A percentile compares a stretch with the other conserved stretches of the same genome.
Evolutionary conservation across 2,797 vertebrate species (phyloP).

Genomic region (Hozukius guyotensis): DNA sequence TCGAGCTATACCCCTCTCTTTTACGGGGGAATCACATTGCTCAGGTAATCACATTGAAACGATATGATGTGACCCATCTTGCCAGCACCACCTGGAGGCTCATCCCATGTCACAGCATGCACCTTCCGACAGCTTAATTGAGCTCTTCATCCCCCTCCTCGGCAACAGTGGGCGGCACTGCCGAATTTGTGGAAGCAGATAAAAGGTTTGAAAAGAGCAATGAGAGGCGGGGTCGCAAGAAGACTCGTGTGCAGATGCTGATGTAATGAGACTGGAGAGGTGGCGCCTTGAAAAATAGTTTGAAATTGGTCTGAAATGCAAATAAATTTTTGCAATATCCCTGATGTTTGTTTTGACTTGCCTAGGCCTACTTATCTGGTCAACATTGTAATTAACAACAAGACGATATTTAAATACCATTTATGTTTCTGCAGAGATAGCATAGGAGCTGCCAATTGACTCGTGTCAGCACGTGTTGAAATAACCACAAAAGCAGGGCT

Average conservation of each 20-base stretch:
- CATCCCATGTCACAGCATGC: conserved; percentile 61
- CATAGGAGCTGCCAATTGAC: background rate
- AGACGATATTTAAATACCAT: background rate
- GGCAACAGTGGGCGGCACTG: conserved; percentile 50
- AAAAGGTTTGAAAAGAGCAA: conserved; percentile 56
- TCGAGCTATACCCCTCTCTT: background rate
- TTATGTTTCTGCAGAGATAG: background rate
- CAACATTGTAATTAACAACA: background rate
- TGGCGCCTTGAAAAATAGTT: background rate
- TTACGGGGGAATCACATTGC: conserved; percentile 19
- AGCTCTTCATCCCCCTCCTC: conserved; percentile 50
- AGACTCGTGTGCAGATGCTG: conserved; percentile 12
- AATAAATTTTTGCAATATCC: background rate
- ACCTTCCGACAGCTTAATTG: conserved; percentile 62
- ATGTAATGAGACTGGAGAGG: conserved; percentile 18
- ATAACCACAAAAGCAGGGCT: background rate
- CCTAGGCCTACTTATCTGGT: no score
- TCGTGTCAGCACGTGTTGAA: background rate
- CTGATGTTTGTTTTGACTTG: background rate
- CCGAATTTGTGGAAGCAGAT: conserved; percentile 58
- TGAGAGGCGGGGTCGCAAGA: conserved; percentile 17
- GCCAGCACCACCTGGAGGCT: conserved; percentile 63
- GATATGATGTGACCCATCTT: conserved; percentile 45
- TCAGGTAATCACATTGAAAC: conserved; percentile 52
- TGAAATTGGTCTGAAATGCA: background rate